phyloP scores from a whole-genome alignment of 2,113 vertebrate species.

The Pongo pygmaeus region DNA sequence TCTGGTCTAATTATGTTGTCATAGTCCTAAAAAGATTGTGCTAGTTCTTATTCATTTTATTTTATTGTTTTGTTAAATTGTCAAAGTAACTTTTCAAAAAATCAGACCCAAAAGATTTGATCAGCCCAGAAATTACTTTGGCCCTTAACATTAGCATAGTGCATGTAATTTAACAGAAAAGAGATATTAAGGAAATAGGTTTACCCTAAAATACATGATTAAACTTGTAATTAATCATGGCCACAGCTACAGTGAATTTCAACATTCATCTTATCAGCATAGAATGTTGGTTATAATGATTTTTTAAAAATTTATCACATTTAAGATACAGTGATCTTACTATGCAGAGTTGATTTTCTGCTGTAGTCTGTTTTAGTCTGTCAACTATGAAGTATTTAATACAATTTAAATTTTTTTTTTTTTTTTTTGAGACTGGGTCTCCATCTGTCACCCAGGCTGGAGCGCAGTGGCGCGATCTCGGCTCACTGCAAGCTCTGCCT shows the following conservation, averaged over 20 bases:
- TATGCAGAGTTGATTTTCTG: not conserved
- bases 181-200: not conserved
- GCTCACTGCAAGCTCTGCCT: too few relatives aligned
- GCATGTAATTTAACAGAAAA: not conserved
- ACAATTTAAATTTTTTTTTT: not conserved
- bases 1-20: not conserved
- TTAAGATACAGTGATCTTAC: not conserved
- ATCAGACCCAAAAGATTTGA: not conserved
- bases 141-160: not conserved
- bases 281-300: not conserved
- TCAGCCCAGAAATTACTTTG: not conserved
- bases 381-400: not conserved
- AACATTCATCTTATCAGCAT: not conserved
- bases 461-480: too few relatives aligned
- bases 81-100: not conserved
- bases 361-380: not conserved
- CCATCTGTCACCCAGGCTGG: too few relatives aligned
- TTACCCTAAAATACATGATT: not conserved
- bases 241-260: not conserved
- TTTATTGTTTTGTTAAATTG: conserved; percentile 39
- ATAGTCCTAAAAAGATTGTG: not conserved
- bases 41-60: not conserved
- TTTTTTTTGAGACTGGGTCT: too few relatives aligned
- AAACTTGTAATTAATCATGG: not conserved
- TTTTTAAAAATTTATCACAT: not conserved